Percentiles rank a stretch among this genome's conserved stretches.
These are phyloP conservation scores for Ditylenchus dipsaci DNA, from an alignment of 1,140 invertebrate species.

Conservation along the genomic window DNA sequence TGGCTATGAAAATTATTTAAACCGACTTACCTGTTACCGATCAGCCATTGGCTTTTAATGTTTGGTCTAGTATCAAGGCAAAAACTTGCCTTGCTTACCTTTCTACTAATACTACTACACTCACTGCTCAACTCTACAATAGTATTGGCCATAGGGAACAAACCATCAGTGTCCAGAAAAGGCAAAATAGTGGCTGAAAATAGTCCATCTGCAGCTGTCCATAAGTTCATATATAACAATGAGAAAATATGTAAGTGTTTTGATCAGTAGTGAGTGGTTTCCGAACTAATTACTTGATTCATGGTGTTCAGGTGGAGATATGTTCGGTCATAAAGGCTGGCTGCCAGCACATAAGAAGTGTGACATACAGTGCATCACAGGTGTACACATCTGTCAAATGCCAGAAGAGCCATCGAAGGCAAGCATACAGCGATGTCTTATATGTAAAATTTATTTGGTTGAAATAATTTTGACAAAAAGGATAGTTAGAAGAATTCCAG, in stretches of 20 bases:
- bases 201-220: conserved; percentile 1
- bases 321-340: conserved; percentile 24
- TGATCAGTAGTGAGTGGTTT: conserved; percentile 4
- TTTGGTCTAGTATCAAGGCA: too few relatives aligned
- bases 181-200: conserved; percentile 1
- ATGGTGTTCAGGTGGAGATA: conserved; percentile 22
- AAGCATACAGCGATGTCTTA: conserved; percentile 22
- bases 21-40: too few relatives aligned
- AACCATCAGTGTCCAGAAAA: neutral
- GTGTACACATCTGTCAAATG: conserved; percentile 30
- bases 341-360: conserved; percentile 28
- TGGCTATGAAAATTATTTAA: too few relatives aligned
- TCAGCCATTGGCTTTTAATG: too few relatives aligned
- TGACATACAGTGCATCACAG: conserved; percentile 21
- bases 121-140: too few relatives aligned
- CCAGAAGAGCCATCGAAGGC: neutral
- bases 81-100: too few relatives aligned
- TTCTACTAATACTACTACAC: too few relatives aligned
- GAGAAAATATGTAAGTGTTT: conserved; percentile 21
- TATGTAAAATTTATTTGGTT: neutral
- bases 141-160: too few relatives aligned
- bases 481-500: neutral
- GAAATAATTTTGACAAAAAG: neutral
- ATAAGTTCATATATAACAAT: conserved; percentile 28
- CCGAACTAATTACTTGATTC: conserved; percentile 6